Evolutionary conservation across 2,888 invertebrate genomes (phyloP).

Genomic region (Theodoxus fluviatilis): DNA sequence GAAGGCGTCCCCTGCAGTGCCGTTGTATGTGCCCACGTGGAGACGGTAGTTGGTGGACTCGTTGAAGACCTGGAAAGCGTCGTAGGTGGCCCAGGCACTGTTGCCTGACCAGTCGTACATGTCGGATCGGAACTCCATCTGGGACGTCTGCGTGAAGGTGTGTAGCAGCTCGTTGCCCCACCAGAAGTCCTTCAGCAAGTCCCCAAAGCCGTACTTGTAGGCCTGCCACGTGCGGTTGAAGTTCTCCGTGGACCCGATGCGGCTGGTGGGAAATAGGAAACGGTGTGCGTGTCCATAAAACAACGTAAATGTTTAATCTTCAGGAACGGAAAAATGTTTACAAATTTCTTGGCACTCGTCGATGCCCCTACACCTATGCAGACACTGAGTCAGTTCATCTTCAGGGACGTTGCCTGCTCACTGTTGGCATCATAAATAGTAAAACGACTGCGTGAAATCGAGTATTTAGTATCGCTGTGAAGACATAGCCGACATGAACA

Average conservation of each 20-base stretch:
- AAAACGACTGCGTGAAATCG: too few species aligned
- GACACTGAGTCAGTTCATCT: too few species aligned
- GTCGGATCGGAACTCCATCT: slow-evolving; percentile 26
- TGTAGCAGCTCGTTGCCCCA: slow-evolving; percentile 27
- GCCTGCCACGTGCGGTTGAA: slow-evolving; percentile 28
- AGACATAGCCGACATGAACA: too few species aligned
- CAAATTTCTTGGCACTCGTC: too few species aligned
- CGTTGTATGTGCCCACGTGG: slow-evolving; percentile 27
- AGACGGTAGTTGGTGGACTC: slow-evolving; percentile 25
- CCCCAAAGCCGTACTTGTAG: slow-evolving; percentile 31
- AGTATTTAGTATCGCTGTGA: too few species aligned
- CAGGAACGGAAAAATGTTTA: too few species aligned
- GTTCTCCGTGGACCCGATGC: slow-evolving; percentile 8
- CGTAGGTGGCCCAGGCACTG: slow-evolving; percentile 29
- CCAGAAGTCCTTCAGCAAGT: slow-evolving; percentile 27
- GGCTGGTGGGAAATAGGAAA: too few species aligned
- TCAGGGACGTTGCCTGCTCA: too few species aligned
- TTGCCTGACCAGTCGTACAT: slow-evolving; percentile 31
- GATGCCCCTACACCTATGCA: too few species aligned
- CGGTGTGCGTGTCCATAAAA: too few species aligned
- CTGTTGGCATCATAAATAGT: too few species aligned
- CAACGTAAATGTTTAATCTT: too few species aligned
- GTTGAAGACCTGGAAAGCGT: slow-evolving; percentile 23
- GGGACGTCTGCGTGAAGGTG: slow-evolving; percentile 14
- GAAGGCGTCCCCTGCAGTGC: slow-evolving; percentile 30